These are phyloP conservation scores for Leucopsar rothschildi DNA, from an alignment of 2,113 vertebrate genomes.

Conservation along the genomic window DNA sequence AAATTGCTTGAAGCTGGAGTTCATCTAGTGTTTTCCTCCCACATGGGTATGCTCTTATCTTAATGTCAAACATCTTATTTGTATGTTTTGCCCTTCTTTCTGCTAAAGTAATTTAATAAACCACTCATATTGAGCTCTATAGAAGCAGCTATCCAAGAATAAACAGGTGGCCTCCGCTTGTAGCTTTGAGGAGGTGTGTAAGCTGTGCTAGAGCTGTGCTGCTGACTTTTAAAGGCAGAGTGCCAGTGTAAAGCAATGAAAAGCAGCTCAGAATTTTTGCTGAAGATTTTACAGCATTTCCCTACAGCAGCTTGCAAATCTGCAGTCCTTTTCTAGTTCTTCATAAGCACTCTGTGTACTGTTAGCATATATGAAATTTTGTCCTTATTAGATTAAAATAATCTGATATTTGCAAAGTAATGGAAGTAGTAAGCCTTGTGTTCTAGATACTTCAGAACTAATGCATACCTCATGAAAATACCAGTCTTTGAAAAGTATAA, in stretches of 20 bases:
- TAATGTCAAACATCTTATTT: background rate
- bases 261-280: constrained; percentile 8
- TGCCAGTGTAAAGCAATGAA: constrained; percentile 12
- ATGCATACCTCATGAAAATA: background rate
- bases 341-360: background rate
- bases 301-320: background rate
- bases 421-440: background rate
- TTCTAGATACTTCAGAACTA: background rate
- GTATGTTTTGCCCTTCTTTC: background rate
- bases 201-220: background rate
- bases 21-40: background rate
- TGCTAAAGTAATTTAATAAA: background rate
- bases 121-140: background rate
- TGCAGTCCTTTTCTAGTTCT: background rate
- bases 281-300: background rate
- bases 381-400: background rate
- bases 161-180: background rate
- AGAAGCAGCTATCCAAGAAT: background rate
- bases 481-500: background rate
- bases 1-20: background rate
- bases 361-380: background rate
- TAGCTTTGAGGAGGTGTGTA: background rate
- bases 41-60: background rate
- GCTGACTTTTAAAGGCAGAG: background rate
- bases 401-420: background rate